Evolutionary conservation across 1,140 invertebrate species (phyloP).

Genomic region (Liolophura sinensis): DNA sequence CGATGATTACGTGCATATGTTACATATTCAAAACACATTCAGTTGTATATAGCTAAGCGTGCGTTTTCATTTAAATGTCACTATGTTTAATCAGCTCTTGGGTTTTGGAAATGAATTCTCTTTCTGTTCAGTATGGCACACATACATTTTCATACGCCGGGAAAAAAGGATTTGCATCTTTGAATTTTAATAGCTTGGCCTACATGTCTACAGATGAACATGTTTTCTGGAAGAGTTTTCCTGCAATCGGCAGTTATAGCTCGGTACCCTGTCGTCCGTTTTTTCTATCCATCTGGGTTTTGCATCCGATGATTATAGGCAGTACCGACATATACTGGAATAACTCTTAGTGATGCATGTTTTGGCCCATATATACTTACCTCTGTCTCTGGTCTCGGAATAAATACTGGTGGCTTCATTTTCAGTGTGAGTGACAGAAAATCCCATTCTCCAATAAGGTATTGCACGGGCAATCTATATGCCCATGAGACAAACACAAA

Average conservation of each 20-base stretch:
- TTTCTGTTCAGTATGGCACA: not conserved
- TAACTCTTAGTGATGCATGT: no score
- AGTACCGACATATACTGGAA: no score
- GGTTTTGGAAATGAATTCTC: not conserved
- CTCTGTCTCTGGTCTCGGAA: conserved; percentile 76
- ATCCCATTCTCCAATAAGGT: conserved; percentile 76
- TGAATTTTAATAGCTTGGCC: no score
- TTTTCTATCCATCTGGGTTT: no score
- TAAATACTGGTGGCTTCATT: conserved; percentile 71
- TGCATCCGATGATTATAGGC: no score
- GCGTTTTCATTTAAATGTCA: not conserved
- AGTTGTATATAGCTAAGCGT: not conserved
- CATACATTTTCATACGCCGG: not conserved
- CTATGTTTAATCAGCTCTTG: not conserved
- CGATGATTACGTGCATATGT: no score
- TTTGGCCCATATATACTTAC: no score
- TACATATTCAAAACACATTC: conserved; percentile 7
- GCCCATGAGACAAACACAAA: not conserved
- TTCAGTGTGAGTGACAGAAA: conserved; percentile 70
- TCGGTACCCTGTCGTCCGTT: no score
- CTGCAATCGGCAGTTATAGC: no score
- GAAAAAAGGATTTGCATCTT: no score
- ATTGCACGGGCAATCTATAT: conserved; percentile 67
- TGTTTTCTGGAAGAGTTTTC: no score
- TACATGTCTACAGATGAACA: no score